These are phyloP conservation scores for Acrobasis suavella DNA, from an alignment of 2,888 invertebrate genomes.

Conservation along the genomic window DNA sequence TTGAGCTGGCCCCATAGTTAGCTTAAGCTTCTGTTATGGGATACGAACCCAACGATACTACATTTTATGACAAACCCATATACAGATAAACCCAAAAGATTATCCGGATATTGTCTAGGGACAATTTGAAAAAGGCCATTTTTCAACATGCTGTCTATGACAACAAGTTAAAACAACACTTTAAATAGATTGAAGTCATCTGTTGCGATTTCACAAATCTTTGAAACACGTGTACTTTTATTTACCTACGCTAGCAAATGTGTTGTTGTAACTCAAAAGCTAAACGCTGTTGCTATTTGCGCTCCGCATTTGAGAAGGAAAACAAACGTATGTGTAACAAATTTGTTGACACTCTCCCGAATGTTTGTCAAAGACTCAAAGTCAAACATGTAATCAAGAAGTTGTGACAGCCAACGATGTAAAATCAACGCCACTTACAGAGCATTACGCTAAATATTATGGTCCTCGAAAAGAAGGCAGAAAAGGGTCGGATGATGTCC, in stretches of 20 bases:
- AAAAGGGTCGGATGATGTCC: conserved; percentile 40
- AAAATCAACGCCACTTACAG: conserved; percentile 13
- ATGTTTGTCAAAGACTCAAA: conserved; percentile 5
- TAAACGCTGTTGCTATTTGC: conserved; percentile 10
- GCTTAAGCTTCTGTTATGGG: too few species aligned
- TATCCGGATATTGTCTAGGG: too few species aligned
- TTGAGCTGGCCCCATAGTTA: too few species aligned
- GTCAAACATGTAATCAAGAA: conserved; percentile 12
- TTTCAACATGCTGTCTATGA: too few species aligned
- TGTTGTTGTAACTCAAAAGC: conserved; percentile 3
- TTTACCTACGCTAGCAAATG: conserved; percentile 6
- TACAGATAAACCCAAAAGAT: too few species aligned
- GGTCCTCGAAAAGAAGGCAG: conserved; percentile 37
- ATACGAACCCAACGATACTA: too few species aligned
- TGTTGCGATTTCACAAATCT: background rate
- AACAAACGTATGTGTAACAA: conserved; percentile 18
- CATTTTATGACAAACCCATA: too few species aligned
- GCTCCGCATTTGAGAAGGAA: conserved; percentile 3
- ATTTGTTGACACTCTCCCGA: conserved; percentile 3
- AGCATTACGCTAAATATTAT: conserved; percentile 42
- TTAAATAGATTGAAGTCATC: too few species aligned
- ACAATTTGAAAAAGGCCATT: too few species aligned
- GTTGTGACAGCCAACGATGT: conserved; percentile 20
- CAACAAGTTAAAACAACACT: too few species aligned
- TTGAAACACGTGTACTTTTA: background rate